Evolutionary conservation across 2,113 vertebrate species (phyloP).

Genomic region (Pontoporia blainvillei): DNA sequence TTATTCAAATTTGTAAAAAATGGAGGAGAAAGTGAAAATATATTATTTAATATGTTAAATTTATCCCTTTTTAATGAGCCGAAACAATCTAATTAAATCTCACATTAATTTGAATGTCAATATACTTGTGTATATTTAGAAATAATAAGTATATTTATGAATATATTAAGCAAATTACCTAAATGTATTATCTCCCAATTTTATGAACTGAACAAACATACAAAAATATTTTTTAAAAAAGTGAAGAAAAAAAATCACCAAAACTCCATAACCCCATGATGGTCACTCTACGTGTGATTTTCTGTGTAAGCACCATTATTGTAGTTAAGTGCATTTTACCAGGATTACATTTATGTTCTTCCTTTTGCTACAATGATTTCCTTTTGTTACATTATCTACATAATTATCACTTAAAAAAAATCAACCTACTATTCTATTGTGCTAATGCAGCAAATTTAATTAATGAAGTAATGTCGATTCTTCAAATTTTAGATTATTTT

Average conservation of each 20-base stretch:
- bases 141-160: not conserved
- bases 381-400: not conserved
- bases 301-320: not conserved
- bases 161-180: not conserved
- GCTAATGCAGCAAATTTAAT: not conserved
- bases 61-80: not conserved
- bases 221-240: not conserved
- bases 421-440: not conserved
- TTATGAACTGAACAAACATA: not conserved
- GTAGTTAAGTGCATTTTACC: not conserved
- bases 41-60: not conserved
- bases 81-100: not conserved
- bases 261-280: not conserved
- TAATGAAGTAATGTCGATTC: not conserved
- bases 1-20: not conserved
- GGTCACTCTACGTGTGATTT: not conserved
- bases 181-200: not conserved
- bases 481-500: conserved; percentile 15
- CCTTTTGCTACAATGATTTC: not conserved
- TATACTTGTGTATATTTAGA: not conserved
- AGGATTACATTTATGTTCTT: not conserved
- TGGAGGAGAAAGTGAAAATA: not conserved
- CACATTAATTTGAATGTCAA: not conserved
- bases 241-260: not conserved
- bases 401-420: not conserved